These are phyloP conservation scores for Iselma pallidipennis DNA, from an alignment of 2,888 invertebrate species.

Conservation along the genomic window DNA sequence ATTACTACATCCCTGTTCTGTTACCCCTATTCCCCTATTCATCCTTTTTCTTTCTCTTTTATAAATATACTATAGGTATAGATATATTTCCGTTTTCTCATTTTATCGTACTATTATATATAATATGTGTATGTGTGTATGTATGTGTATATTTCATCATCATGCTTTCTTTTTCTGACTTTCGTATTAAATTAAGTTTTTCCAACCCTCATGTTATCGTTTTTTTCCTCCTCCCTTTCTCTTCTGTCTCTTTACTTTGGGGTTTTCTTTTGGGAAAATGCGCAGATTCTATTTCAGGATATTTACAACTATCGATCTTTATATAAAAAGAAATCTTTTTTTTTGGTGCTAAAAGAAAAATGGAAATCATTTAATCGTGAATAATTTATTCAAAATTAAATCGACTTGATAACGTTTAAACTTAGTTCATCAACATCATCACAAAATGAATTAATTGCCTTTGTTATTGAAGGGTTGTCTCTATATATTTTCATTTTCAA, in stretches of 20 bases:
- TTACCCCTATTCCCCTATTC: not conserved
- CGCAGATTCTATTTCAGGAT: too few species aligned
- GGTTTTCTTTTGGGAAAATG: not conserved
- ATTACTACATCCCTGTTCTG: slow-evolving; percentile 7
- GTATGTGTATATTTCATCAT: not conserved
- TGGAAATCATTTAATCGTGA: slow-evolving; percentile 4
- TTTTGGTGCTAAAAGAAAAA: too few species aligned
- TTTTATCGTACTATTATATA: not conserved
- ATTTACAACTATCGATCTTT: not conserved
- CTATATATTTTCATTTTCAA: slow-evolving; percentile 28
- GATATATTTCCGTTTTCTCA: not conserved
- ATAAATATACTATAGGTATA: not conserved
- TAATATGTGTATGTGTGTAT: not conserved
- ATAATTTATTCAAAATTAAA: slow-evolving; percentile 20
- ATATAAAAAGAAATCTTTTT: not conserved
- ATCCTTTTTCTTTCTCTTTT: slow-evolving; percentile 2
- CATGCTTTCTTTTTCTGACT: not conserved
- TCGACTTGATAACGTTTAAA: slow-evolving; percentile 20
- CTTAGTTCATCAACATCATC: slow-evolving; percentile 24
- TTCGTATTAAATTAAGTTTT: not conserved
- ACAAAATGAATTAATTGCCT: slow-evolving; percentile 17
- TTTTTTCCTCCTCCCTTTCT: not conserved
- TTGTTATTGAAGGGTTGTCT: slow-evolving; percentile 25
- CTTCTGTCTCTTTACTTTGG: not conserved
- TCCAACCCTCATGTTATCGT: not conserved